Base-by-base conservation (phyloP, 2,797 vertebrate genomes). In the Discoglossus pictus region DNA sequence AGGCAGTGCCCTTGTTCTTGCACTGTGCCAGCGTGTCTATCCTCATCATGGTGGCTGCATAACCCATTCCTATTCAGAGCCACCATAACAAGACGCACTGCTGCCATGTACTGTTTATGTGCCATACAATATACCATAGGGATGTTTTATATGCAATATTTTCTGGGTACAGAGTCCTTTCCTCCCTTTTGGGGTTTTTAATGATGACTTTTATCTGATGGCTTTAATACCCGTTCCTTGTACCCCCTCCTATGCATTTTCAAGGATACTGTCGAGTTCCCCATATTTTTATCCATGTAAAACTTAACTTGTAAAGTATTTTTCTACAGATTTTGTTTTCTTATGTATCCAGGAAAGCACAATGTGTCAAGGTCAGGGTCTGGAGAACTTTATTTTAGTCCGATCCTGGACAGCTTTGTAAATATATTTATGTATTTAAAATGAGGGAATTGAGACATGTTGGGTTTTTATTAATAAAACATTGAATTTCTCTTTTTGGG, bases 231-330 rank as follows among this genome's bases (percentile, higher is more conserved):
- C 76, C 68, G 69, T 81, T 78, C 84, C 83, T 79, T 74, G 34
- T 84, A 83, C 82, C 84, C 86, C 85, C 91, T 89, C 91, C 91
- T 94, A 94, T 96, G 94, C 92, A 93, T 95, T 92, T 91, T 81
- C 83, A 89, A 91, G 83, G 83, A 84, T 82, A 83, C 75, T 75
- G 81, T 87, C 77, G 78, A 79, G 83, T 91, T 76, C 80, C 82
- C 87, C 85, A 73, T 93, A 89, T 94, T 95, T 95, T 93, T 91
- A 90, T 92, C 93, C 83, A 90, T 93, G 92, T 91, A 80, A 83
- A 88, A 91, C 93, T 93, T 93, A 40, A 93, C 91, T 89, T 97
- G 93, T 95, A 95, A 92, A 93, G 87, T 98, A 97, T 92, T 92
- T 92, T 91, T 92, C 79, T 91, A 91, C 89, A 74, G 68, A 74